Percentiles rank a stretch among this genome's conserved stretches.
Conservation (phyloP, 2,888 invertebrate genomes). For the Blomia tropicalis region DNA sequence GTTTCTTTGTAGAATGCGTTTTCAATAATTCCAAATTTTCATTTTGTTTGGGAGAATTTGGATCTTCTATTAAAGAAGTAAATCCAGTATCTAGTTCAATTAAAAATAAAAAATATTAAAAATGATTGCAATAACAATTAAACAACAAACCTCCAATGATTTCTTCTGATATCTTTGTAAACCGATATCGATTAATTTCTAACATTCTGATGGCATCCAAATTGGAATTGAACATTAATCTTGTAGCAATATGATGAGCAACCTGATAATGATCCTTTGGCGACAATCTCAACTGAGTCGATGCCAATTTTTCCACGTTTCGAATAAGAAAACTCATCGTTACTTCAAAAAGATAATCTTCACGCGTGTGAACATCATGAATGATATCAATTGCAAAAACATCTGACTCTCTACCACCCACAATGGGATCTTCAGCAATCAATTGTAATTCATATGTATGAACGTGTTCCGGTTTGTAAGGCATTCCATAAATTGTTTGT, state of each 20-base stretch:
- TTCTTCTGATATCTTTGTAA: slow-evolving; percentile 4
- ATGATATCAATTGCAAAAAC: slow-evolving; percentile 11
- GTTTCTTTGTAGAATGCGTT: neutral
- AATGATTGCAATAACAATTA: neutral
- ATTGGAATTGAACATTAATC: slow-evolving; percentile 9
- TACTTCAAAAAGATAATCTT: slow-evolving; percentile 13
- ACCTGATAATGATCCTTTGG: slow-evolving; percentile 6
- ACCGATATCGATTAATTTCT: slow-evolving; percentile 7
- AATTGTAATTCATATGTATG: neutral
- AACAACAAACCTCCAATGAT: neutral
- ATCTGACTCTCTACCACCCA: neutral
- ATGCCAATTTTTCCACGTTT: neutral
- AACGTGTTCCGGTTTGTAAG: slow-evolving; percentile 34
- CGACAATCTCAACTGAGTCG: neutral
- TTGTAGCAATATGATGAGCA: neutral
- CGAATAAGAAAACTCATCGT: slow-evolving; percentile 3
- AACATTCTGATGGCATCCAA: slow-evolving; percentile 14
- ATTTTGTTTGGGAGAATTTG: neutral
- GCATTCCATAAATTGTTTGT: slow-evolving; percentile 66
- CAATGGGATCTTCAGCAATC: slow-evolving; percentile 10
- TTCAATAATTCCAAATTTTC: neutral
- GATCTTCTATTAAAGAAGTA: neutral
- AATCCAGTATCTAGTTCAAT: too few relatives aligned
- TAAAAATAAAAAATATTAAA: neutral
- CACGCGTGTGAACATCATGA: slow-evolving; percentile 2